Conservation (phyloP, 2,797 vertebrate species). For the Paguma larvata region DNA sequence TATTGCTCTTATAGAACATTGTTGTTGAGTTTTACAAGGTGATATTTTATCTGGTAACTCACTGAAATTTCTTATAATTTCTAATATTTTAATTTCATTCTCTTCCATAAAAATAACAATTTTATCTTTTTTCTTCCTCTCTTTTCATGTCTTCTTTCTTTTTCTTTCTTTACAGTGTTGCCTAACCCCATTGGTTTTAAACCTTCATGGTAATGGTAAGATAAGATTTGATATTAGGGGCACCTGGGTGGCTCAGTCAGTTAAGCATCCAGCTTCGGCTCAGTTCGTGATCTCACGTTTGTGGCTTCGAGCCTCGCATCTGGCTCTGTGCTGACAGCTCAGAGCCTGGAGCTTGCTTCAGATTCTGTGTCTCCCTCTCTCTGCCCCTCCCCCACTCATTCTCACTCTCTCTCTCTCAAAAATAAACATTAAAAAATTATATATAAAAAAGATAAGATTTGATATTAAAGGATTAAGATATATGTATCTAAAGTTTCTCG, state of each 20-base stretch:
- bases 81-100: neutral
- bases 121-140: neutral
- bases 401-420: too few species aligned
- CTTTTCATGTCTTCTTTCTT: neutral
- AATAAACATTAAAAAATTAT: too few species aligned
- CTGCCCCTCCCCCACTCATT: too few species aligned
- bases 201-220: neutral
- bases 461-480: neutral
- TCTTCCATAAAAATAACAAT: neutral
- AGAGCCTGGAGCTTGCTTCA: too few species aligned
- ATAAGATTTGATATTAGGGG: neutral
- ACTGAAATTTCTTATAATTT: neutral
- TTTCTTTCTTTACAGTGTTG: neutral
- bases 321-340: too few species aligned
- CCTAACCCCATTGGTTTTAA: neutral
- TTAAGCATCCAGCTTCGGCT: too few species aligned
- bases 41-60: slow-evolving; percentile 1
- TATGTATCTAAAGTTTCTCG: neutral
- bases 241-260: too few species aligned
- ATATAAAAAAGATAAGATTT: neutral
- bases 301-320: too few species aligned
- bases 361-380: too few species aligned
- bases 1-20: neutral
- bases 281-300: too few species aligned
- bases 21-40: neutral